Evolutionary conservation across 2,888 invertebrate genomes (phyloP).

Genomic region (Spatulosminthurus flaviceps): DNA sequence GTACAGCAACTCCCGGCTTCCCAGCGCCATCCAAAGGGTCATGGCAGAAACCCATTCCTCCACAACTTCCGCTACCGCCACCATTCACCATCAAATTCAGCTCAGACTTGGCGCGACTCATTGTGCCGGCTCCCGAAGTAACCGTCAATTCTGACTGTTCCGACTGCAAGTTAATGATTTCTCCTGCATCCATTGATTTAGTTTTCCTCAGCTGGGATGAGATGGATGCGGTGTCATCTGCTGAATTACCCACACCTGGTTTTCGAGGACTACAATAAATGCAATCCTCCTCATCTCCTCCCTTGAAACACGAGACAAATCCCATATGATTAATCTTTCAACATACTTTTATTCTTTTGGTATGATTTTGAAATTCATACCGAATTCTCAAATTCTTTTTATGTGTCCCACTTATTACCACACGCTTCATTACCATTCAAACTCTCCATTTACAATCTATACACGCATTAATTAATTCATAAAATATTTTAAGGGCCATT

Average conservation of each 20-base stretch:
- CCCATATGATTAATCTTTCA: background rate
- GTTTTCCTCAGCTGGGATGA: slow-evolving; percentile 85
- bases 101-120: slow-evolving; percentile 82
- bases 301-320: slow-evolving; percentile 68
- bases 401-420: too few species aligned
- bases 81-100: slow-evolving; percentile 74
- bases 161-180: slow-evolving; percentile 59
- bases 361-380: too few species aligned
- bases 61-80: slow-evolving; percentile 41
- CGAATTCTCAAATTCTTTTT: too few species aligned
- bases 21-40: background rate
- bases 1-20: slow-evolving; percentile 43
- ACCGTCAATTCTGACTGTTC: slow-evolving; percentile 52
- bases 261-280: slow-evolving; percentile 74
- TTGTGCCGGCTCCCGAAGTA: slow-evolving; percentile 49
- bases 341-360: too few species aligned
- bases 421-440: too few species aligned
- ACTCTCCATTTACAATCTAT: too few species aligned
- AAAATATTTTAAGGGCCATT: too few species aligned
- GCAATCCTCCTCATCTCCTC: slow-evolving; percentile 79
- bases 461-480: too few species aligned
- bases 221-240: slow-evolving; percentile 80
- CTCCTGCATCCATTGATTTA: slow-evolving; percentile 85
- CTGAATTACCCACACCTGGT: slow-evolving; percentile 53
- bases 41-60: slow-evolving; percentile 13